A percentile compares a stretch with the other conserved stretches of the same genome.
Evolutionary conservation across 2,888 invertebrate species (phyloP).

Genomic region (Nomada hirtipes): DNA sequence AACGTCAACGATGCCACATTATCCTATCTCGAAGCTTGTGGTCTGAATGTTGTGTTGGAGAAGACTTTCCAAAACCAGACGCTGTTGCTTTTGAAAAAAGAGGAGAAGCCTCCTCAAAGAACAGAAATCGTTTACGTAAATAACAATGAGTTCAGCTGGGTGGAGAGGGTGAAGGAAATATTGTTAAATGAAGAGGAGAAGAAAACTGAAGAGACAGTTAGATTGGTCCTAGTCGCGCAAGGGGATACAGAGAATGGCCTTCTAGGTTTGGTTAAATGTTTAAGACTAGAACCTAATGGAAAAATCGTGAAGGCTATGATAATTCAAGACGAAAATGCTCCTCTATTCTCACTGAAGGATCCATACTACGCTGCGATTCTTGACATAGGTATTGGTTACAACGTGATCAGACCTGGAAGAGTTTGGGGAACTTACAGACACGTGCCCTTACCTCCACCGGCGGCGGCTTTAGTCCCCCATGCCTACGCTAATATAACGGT

Average conservation of each 20-base stretch:
- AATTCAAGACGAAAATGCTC: conserved; percentile 87
- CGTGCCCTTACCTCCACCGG: conserved; percentile 87
- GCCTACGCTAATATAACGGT: conserved; percentile 90
- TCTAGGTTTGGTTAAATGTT: conserved; percentile 94
- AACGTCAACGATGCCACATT: conserved; percentile 27
- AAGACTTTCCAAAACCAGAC: conserved; percentile 67
- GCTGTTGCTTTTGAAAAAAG: conserved; percentile 72
- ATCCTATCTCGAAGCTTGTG: conserved; percentile 11
- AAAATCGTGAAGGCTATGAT: conserved; percentile 87
- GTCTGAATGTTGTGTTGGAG: conserved; percentile 73
- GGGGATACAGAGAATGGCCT: conserved; percentile 89
- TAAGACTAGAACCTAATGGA: conserved; percentile 91
- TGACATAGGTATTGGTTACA: conserved; percentile 91
- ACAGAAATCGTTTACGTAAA: conserved; percentile 70
- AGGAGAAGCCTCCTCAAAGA: conserved; percentile 72
- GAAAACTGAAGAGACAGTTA: conserved; percentile 84
- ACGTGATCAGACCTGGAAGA: conserved; percentile 86
- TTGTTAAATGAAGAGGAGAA: conserved; percentile 82
- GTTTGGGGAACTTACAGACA: conserved; percentile 95
- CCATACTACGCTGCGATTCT: conserved; percentile 89
- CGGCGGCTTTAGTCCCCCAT: conserved; percentile 86
- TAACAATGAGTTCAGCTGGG: conserved; percentile 81
- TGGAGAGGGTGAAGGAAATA: conserved; percentile 78
- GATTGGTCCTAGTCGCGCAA: conserved; percentile 89
- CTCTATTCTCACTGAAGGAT: conserved; percentile 88